Conservation (phyloP, 1,140 invertebrate genomes). For the Leptopilina boulardi region DNA sequence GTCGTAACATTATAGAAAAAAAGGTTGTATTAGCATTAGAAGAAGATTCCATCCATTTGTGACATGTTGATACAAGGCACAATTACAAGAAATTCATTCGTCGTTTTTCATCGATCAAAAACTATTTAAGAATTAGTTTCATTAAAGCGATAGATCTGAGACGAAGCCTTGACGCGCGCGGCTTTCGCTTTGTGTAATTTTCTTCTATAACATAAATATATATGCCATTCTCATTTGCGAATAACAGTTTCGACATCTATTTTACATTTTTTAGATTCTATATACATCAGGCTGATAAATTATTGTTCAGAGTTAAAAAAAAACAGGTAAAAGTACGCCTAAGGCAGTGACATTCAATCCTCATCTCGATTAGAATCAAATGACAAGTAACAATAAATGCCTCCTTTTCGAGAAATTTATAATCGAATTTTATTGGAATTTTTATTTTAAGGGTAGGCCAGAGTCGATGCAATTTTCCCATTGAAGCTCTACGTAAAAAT, state of each 20-base stretch:
- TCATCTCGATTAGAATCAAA: too few relatives aligned
- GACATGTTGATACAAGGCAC: not conserved
- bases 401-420: too few relatives aligned
- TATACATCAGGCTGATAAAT: too few relatives aligned
- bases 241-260: not conserved
- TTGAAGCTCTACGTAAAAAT: too few relatives aligned
- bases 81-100: slow-evolving; percentile 3
- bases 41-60: not conserved
- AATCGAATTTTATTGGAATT: too few relatives aligned
- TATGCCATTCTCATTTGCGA: not conserved
- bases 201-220: not conserved
- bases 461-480: too few relatives aligned
- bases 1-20: slow-evolving; percentile 10
- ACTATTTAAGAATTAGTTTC: not conserved
- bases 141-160: too few relatives aligned
- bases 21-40: slow-evolving; percentile 27
- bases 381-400: too few relatives aligned
- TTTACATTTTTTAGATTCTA: not conserved
- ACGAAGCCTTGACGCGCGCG: not conserved
- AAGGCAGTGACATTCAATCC: too few relatives aligned
- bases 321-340: too few relatives aligned
- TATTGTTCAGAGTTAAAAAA: too few relatives aligned
- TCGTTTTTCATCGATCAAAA: not conserved
- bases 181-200: slow-evolving; percentile 10
- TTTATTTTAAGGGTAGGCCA: too few relatives aligned